Evolutionary conservation across 2,797 vertebrate genomes (phyloP), one percentile per base, ranked within the genome.

Genomic region (Luscinia megarhynchos): DNA sequence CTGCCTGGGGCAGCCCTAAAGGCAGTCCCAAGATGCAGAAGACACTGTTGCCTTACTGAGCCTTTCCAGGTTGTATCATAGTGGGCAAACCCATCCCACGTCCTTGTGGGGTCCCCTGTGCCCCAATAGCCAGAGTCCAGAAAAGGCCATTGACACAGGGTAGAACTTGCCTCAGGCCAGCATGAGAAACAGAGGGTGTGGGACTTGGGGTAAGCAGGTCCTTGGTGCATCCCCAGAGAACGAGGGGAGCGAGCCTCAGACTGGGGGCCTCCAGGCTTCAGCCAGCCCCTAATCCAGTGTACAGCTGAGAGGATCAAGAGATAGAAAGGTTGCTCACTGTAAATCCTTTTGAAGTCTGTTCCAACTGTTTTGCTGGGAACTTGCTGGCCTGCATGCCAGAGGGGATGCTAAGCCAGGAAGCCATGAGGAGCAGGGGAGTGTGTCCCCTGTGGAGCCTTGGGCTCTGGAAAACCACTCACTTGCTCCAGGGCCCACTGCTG

Each of bases 311-410:
- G 90, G 94, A 96, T 96, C 96, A 96, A 96, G 76, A 94, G 93
- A 91, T 86, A 95, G 94, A 96, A 96, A 95, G 80, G 91, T 88
- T 97, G 81, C n/a, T 95, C 72, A 8, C 57, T 92, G 62, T 76
- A 94, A 95, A 94, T 93, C 87, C 94, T 94, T 96, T 95, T 95
- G 92, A 96, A 96, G 96, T 94, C 6, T 2, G 77, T 96, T 97
- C 93, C 94, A 95, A 36, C 66, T 94, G 53, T 84, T 87, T 90
- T 94, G 87, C 92, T 95, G 89, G 94, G 89, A 95, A 94, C 73
- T 92, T 2, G 12, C 82, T 90, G 74, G 80, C 72, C 54, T 94
- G 68, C 2, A 0, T 92, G 78, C 83, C 92, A 91, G 84, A 84
- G 53, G 40, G 50, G 53, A 82, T 74, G 73, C 84, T 96, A 85